phyloP scores from a whole-genome alignment of 1,140 invertebrate genomes.

The Melipona quadrifasciata region DNA sequence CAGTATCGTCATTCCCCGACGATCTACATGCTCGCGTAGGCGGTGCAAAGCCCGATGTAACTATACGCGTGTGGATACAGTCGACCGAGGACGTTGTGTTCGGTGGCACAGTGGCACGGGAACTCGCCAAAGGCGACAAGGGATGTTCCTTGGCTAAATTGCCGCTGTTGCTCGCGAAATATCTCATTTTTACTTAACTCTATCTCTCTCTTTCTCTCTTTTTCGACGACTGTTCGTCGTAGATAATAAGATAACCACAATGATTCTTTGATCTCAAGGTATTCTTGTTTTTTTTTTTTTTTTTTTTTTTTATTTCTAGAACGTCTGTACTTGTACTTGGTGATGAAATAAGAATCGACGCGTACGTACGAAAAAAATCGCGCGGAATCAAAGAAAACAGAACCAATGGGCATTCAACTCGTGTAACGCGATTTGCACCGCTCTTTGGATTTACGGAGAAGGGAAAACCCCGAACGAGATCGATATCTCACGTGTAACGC shows the following conservation, averaged over 20 bases:
- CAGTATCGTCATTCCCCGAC: constrained; percentile 55
- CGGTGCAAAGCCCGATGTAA: constrained; percentile 64
- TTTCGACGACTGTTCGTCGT: not conserved
- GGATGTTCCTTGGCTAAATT: constrained; percentile 62
- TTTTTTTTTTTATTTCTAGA: not conserved
- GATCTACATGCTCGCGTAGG: constrained; percentile 58
- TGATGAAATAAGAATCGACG: not conserved
- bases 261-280: not conserved
- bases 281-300: no score
- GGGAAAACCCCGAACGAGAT: not conserved
- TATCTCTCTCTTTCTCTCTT: no score
- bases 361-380: not conserved
- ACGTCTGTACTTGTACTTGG: not conserved
- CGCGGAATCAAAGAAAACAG: not conserved
- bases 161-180: constrained; percentile 48
- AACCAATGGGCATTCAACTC: not conserved
- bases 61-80: constrained; percentile 66
- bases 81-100: constrained; percentile 57
- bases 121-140: constrained; percentile 66
- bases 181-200: constrained; percentile 32
- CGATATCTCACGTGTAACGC: constrained; percentile 30
- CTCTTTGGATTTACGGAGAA: constrained; percentile 14
- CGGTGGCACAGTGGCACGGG: constrained; percentile 28
- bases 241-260: no score
- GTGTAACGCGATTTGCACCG: not conserved